Percentiles rank a stretch among this genome's conserved stretches.
phyloP scores from a whole-genome alignment of 1,140 invertebrate genomes.

The Gerris buenoi region DNA sequence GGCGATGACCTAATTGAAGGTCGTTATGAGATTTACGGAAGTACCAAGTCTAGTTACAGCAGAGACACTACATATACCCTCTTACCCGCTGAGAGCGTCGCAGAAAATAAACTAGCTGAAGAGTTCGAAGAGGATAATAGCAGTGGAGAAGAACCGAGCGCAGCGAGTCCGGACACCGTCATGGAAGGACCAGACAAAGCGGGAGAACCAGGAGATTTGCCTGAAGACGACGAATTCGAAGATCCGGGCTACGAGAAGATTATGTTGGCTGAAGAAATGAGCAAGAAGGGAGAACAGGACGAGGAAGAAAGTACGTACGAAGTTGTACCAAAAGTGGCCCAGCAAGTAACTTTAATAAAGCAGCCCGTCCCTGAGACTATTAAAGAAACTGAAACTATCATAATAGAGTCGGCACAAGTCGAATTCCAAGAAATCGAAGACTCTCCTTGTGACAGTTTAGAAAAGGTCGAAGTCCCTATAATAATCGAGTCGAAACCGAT shows the following conservation, averaged over 20 bases:
- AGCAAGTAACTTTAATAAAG: not conserved
- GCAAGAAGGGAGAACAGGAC: not conserved
- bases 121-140: not conserved
- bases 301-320: not conserved
- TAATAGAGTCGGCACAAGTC: not conserved
- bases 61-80: not conserved
- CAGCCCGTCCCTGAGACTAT: not conserved
- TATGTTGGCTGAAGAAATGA: not conserved
- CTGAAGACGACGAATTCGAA: not conserved
- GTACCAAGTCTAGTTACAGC: not conserved
- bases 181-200: not conserved
- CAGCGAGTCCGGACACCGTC: not conserved
- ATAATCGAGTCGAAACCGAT: not conserved
- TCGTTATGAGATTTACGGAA: not conserved
- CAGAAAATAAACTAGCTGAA: not conserved
- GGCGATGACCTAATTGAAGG: not conserved
- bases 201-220: not conserved
- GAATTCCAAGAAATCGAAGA: not conserved
- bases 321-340: not conserved
- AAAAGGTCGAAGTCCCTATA: not conserved
- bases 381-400: not conserved
- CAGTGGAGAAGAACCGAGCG: not conserved
- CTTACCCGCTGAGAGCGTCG: not conserved
- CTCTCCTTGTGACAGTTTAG: not conserved
- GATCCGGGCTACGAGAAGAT: not conserved